A percentile compares a stretch with the other conserved stretches of the same genome.
phyloP scores from a whole-genome alignment of 53 echinoderm and acorn worm genomes.

The Mesocentrotus franciscanus region DNA sequence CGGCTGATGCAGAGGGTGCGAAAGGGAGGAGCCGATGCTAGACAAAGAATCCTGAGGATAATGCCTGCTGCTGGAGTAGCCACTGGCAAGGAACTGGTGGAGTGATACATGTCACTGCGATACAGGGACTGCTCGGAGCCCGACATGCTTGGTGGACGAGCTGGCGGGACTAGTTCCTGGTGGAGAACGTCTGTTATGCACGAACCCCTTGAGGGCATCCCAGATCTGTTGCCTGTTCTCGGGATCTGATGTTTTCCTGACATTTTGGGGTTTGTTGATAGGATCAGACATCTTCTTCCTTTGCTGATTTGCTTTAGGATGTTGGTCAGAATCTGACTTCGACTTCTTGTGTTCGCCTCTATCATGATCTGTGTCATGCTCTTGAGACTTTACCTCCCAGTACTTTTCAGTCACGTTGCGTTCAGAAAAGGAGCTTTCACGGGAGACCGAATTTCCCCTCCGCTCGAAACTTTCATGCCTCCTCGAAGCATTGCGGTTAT shows the following conservation, averaged over 20 bases:
- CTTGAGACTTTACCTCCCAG: conserved; percentile 45
- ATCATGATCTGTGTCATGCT: background rate
- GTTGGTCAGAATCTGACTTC: conserved; percentile 69
- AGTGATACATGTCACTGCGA: conserved; percentile 24
- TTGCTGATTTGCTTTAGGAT: conserved; percentile 18
- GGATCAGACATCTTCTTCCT: conserved; percentile 63
- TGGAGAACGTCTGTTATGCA: conserved; percentile 38
- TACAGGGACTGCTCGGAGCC: conserved; percentile 44
- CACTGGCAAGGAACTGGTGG: conserved; percentile 50
- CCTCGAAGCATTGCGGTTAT: conserved; percentile 13
- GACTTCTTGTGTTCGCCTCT: conserved; percentile 70
- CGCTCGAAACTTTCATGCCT: conserved; percentile 47
- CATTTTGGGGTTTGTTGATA: background rate
- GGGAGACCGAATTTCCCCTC: conserved; percentile 34
- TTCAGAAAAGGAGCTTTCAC: conserved; percentile 53
- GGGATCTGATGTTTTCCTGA: conserved; percentile 45
- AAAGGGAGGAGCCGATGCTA: conserved; percentile 43
- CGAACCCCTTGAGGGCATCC: conserved; percentile 34
- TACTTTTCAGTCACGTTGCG: background rate
- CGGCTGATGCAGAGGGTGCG: conserved; percentile 35
- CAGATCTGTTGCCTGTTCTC: conserved; percentile 51
- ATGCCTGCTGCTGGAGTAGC: conserved; percentile 46
- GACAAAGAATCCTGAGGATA: conserved; percentile 48
- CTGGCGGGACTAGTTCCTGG: conserved; percentile 54
- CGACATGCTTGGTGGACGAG: conserved; percentile 57